Evolutionary conservation across 2,888 invertebrate genomes (phyloP).

Genomic region (Melieria picta): DNA sequence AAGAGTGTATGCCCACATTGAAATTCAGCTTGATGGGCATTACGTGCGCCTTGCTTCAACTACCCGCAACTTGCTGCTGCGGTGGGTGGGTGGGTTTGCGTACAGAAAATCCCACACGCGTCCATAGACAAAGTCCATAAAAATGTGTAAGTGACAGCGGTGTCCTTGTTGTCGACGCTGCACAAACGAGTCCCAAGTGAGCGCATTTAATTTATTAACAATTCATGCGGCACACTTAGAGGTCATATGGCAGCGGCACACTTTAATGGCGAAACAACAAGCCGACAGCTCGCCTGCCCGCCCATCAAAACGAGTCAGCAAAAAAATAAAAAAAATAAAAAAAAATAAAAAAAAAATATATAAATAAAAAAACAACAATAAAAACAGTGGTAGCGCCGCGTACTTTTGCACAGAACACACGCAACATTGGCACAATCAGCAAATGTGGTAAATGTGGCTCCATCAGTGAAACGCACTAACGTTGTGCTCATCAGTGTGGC

Average conservation of each 20-base stretch:
- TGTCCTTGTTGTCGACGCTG: constrained; percentile 12
- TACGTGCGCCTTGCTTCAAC: too few relatives aligned
- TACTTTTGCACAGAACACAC: neutral
- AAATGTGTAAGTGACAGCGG: too few relatives aligned
- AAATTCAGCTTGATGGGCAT: too few relatives aligned
- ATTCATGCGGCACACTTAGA: constrained; percentile 35
- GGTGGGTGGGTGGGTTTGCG: too few relatives aligned
- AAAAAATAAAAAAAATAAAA: neutral
- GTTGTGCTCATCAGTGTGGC: neutral
- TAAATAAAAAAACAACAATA: neutral
- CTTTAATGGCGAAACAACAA: too few relatives aligned
- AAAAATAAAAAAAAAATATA: constrained; percentile 1
- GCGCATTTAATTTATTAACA: constrained; percentile 41
- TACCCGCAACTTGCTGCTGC: too few relatives aligned
- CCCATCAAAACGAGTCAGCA: constrained; percentile 10
- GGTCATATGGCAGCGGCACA: neutral
- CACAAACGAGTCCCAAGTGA: constrained; percentile 39
- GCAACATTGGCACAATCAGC: neutral
- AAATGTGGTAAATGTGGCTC: constrained; percentile 2
- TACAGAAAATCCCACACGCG: too few relatives aligned
- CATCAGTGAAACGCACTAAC: neutral
- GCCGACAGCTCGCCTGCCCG: neutral
- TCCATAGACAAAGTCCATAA: too few relatives aligned
- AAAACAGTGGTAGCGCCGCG: neutral
- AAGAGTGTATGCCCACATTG: too few relatives aligned